A percentile compares a stretch with the other conserved stretches of the same genome.
Conservation (phyloP, 1,140 invertebrate species). For the Brachionus angularis region DNA sequence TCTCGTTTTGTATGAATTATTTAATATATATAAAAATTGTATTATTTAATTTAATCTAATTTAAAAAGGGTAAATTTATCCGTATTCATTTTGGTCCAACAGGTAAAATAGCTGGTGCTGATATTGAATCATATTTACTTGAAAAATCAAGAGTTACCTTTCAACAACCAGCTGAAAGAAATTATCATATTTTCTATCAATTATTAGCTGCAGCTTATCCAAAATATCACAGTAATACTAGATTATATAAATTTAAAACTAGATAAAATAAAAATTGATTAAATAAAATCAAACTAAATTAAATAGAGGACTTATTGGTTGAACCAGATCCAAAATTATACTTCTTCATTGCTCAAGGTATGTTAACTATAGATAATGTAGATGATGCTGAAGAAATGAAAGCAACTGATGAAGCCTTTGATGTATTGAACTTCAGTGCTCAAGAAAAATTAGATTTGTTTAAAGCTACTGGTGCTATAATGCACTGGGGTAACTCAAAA, state of each 20-base stretch:
- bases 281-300: background rate
- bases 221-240: conserved; percentile 56
- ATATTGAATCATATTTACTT: conserved; percentile 99
- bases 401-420: conserved; percentile 92
- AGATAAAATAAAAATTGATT: background rate
- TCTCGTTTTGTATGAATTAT: conserved; percentile 65
- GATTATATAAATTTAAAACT: no score
- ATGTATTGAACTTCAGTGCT: conserved; percentile 90
- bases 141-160: conserved; percentile 99
- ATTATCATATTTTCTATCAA: conserved; percentile 99
- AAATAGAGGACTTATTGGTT: conserved; percentile 74
- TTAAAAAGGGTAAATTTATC: conserved; percentile 80
- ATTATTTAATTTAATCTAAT: background rate
- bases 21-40: no score
- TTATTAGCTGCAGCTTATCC: conserved; percentile 88
- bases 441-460: conserved; percentile 93
- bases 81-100: conserved; percentile 98
- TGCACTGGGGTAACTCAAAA: conserved; percentile 98
- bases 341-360: conserved; percentile 91
- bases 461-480: conserved; percentile 90
- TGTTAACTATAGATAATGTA: conserved; percentile 87
- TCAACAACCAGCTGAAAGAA: conserved; percentile 90
- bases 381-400: conserved; percentile 92
- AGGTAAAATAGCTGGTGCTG: conserved; percentile 98
- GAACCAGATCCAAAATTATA: conserved; percentile 78